These are phyloP conservation scores for Hermetia illucens DNA, from an alignment of 1,140 invertebrate genomes.

Conservation along the genomic window DNA sequence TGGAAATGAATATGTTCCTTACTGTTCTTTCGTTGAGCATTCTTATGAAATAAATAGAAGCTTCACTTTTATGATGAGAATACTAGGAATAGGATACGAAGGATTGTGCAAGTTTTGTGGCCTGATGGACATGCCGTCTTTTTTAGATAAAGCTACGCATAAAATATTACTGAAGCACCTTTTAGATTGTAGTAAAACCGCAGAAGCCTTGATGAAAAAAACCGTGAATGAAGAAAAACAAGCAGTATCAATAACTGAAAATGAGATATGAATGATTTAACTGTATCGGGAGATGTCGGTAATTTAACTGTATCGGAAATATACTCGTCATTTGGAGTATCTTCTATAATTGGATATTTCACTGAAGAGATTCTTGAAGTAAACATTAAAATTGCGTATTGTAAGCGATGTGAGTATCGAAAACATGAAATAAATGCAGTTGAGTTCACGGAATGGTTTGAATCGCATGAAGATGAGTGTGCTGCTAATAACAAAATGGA, in stretches of 20 bases:
- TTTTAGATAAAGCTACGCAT: conserved; percentile 3
- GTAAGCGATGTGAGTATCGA: conserved; percentile 3
- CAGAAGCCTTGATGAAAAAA: too few relatives aligned
- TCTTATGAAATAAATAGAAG: conserved; percentile 2
- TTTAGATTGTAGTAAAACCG: conserved; percentile 4
- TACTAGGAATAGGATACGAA: neutral
- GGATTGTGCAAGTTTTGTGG: neutral
- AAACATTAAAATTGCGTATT: conserved; percentile 1
- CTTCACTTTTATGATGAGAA: neutral
- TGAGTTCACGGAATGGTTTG: neutral
- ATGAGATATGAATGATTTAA: conserved; percentile 4
- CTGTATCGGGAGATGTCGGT: conserved; percentile 11
- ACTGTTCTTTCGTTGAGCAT: neutral
- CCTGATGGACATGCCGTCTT: neutral
- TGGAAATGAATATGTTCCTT: neutral
- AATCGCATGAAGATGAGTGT: conserved; percentile 9
- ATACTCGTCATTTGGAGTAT: conserved; percentile 9
- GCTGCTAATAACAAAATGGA: conserved; percentile 15
- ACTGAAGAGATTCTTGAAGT: conserved; percentile 10
- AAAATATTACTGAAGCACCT: conserved; percentile 5
- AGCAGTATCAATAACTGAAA: neutral
- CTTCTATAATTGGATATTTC: conserved; percentile 9
- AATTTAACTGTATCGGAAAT: conserved; percentile 10
- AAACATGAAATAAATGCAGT: neutral
- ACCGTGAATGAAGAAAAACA: conserved; percentile 7